Evolutionary conservation across 2,888 invertebrate species (phyloP), one percentile per base, ranked within the genome.

Genomic region (Ypsolopha sequella): DNA sequence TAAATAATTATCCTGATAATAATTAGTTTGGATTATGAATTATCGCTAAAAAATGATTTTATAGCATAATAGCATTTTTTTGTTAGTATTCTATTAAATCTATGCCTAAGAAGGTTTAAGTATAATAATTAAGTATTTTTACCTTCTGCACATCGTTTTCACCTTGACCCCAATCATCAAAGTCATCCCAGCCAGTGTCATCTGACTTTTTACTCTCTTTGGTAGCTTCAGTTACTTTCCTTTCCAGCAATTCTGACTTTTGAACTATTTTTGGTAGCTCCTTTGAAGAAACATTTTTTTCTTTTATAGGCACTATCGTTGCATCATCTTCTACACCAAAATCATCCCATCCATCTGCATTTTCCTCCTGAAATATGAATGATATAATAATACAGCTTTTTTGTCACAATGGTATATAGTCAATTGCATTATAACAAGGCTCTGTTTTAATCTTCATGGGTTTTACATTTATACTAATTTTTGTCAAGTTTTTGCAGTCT

Each of bases 171-270:
- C 87, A 86, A 58, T 87, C 84, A 59, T 76, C 87, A 60, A 88
- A 82, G 39, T 87, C 79, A 66, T 88, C 84, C 88, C 88, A 88
- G 1, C 85, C 86, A 0, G 82, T 78, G 43, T 76, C 75, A 54
- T 85, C 43, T 56, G 1, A 57, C 59, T 51, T 61, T 57, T 39
- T 50, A 35, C 53, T 53, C 24, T 41, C 13, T 36, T 45, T 34
- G 11, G 41, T 24, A 33, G 36, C n/a, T 52, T n/a, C 48, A 50
- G n/a, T n/a, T 38, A 43, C 41, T 36, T 46, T 54, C 24, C 24
- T 24, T 24, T 24, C 24, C 24, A 24, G 24, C 24, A 24, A 24
- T 24, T 24, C 24, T 24, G 24, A 24, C 24, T 24, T 24, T 24
- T 24, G 24, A 24, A 24, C 24, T 4, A 24, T 24, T 24, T 24